A percentile compares a stretch with the other conserved stretches of the same genome.
phyloP scores from a whole-genome alignment of 2,888 invertebrate genomes.

The Dorcus hopei region DNA sequence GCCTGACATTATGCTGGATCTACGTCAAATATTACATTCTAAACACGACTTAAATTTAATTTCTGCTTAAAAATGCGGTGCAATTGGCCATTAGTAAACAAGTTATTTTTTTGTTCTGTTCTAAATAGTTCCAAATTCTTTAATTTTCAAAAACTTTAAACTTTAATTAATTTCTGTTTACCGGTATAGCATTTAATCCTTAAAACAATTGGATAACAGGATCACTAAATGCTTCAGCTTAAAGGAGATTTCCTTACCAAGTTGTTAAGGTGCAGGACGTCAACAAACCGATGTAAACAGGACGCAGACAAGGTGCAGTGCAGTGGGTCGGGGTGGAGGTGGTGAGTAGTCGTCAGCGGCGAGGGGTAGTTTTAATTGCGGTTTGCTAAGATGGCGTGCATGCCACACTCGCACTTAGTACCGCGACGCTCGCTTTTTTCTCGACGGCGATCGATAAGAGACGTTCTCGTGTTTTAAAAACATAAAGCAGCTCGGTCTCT shows the following conservation, averaged over 20 bases:
- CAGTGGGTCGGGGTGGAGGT: slow-evolving; percentile 23
- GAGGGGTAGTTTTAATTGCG: slow-evolving; percentile 47
- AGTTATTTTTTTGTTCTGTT: too few species aligned
- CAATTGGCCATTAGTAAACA: too few species aligned
- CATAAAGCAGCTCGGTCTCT: slow-evolving; percentile 36
- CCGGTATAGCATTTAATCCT: too few species aligned
- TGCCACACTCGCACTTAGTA: slow-evolving; percentile 52
- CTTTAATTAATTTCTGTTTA: too few species aligned
- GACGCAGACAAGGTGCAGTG: slow-evolving; percentile 18
- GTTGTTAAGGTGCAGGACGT: slow-evolving; percentile 5
- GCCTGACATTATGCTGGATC: too few species aligned
- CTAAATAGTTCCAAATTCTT: too few species aligned
- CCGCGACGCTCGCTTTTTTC: slow-evolving; percentile 49
- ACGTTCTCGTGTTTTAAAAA: slow-evolving; percentile 49
- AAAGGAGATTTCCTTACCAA: not conserved
- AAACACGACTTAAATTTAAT: too few species aligned
- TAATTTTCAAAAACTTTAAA: too few species aligned
- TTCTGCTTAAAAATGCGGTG: too few species aligned
- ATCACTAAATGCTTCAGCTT: too few species aligned
- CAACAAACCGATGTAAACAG: slow-evolving; percentile 18
- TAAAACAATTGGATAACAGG: too few species aligned
- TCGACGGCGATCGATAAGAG: slow-evolving; percentile 43
- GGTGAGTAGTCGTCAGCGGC: slow-evolving; percentile 31
- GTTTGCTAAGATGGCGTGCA: slow-evolving; percentile 52
- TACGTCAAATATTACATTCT: too few species aligned